Evolutionary conservation across 2,888 invertebrate genomes (phyloP), one percentile per base, ranked within the genome.

Genomic region (Anthoptus insignis): DNA sequence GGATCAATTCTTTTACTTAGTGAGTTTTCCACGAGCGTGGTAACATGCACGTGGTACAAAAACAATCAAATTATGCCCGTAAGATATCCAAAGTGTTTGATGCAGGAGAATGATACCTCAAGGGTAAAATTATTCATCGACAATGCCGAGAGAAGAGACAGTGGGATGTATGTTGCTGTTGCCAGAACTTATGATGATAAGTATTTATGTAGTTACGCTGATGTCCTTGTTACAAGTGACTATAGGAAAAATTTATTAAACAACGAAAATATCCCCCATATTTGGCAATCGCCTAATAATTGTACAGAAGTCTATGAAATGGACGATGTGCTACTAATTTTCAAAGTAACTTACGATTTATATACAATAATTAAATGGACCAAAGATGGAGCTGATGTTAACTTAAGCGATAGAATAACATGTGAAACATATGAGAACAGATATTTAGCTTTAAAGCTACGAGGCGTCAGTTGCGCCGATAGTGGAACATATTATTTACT

Each of bases 291-390:
- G 8, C 32, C 32, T 32, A 11, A 2, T 5, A 11, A 32, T 32
- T 32, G 32, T 11, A 32, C 9, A 11, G 32, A 32, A 32, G 32
- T 32, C 2, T 32, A 32, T 11, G 32, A 32, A 9, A 32, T 9
- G 11, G 32, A 32, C 11, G 32, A 32, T 11, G 32, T 32, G 8
- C 6, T 32, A 9, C 11, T 32, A 9, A 32, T 32, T 4, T 32
- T 32, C 9, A 80, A 77, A 68, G 74, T 65, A 16, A 49, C 64
- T 27, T n/a, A n/a, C 37, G 71, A 77, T 57, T 19, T 34, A 2
- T 64, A 78, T 16, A 77, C 76, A 3, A 21, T 27, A 19, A 65
- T 76, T 6, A 13, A 63, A 29, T 79, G 79, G 78, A 52, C 16
- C 6, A 76, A 75, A 60, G 71, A 75, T 63, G 67, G 61, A 42